Base-by-base conservation (phyloP, 2,888 invertebrate genomes). In the Sesia apiformis region DNA sequence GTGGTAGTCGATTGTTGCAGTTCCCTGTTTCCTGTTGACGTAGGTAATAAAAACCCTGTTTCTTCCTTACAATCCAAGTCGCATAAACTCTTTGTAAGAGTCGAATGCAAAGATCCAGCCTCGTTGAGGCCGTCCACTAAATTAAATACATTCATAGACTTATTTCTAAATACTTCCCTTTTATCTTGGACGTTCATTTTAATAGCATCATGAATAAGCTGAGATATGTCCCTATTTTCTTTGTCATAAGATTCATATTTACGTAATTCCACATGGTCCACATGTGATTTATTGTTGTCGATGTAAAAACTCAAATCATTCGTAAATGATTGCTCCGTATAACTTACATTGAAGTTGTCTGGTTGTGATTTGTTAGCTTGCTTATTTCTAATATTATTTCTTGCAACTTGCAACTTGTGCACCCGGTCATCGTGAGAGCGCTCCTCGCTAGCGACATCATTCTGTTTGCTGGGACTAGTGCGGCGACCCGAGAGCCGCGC, bases 91-190 rank as follows among this genome's bases (percentile, higher is more conserved):
- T 86, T 88, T 23, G 90, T 84, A 40, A 84, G 72, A 40, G 89
- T 87, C 5, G 90, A 89, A 70, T 84, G 84, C 56, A 89, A 67
- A 58, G 87, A 86, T 40, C 82, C 85, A 39, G 80, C 72, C 70
- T 87, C 88, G 8, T 81, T 76, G 53, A 88, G 70, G 62, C 86
- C 87, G 66, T 89, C 88, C 5, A 86, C 88, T 66, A 88, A 74
- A 63, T 87, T 88, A 68, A 87, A 88, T 54, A 88, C 84, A 62
- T 89, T 89, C 67, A 85, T 82, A 46, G 88, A 88, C 66, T 87
- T 89, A 76, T 89, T 88, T 70, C 78, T 83, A 77, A 89, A 89
- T 38, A 88, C 88, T 74, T 88, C 89, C 69, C 88, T 74, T 60
- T 88, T 88, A 66, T 84, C 84, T 67, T 84, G 86, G 55, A 65